phyloP scores from a whole-genome alignment of 2,113 vertebrate species.

The Castor canadensis region DNA sequence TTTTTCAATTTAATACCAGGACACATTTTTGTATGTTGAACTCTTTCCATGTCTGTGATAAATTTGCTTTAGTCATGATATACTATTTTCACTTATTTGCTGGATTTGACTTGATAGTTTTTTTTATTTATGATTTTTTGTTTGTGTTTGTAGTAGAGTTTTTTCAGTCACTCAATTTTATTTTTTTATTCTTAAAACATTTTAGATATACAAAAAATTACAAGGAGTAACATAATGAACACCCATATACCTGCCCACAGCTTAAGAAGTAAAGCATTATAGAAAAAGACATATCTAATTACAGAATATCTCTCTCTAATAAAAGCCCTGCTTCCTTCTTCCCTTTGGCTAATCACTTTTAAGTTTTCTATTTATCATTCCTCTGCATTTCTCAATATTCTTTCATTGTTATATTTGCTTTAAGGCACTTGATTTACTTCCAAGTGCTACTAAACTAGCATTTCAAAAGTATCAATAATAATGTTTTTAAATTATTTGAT shows the following conservation, averaged over 20 bases:
- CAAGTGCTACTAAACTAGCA: background rate
- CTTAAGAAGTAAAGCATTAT: background rate
- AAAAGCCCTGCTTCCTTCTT: background rate
- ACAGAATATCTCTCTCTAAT: background rate
- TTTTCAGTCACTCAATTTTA: background rate
- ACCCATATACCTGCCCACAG: background rate
- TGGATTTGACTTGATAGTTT: background rate
- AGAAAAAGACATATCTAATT: background rate
- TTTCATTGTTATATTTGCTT: background rate
- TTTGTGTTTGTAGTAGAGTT: constrained; percentile 1
- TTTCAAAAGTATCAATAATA: background rate
- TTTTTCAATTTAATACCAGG: background rate
- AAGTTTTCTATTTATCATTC: background rate
- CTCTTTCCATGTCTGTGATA: background rate
- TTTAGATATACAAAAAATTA: background rate
- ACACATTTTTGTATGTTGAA: background rate
- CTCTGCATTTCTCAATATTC: background rate
- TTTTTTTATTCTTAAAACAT: constrained; percentile 6
- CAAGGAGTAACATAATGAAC: background rate
- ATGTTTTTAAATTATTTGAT: background rate
- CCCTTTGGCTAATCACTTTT: background rate
- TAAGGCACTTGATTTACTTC: background rate
- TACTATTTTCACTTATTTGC: background rate
- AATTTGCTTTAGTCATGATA: too few species aligned
- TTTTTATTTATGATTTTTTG: background rate